Evolutionary conservation across 2,113 vertebrate species (phyloP), one percentile per base, ranked within the genome.

Genomic region (Paracanthobrama guichenoti): DNA sequence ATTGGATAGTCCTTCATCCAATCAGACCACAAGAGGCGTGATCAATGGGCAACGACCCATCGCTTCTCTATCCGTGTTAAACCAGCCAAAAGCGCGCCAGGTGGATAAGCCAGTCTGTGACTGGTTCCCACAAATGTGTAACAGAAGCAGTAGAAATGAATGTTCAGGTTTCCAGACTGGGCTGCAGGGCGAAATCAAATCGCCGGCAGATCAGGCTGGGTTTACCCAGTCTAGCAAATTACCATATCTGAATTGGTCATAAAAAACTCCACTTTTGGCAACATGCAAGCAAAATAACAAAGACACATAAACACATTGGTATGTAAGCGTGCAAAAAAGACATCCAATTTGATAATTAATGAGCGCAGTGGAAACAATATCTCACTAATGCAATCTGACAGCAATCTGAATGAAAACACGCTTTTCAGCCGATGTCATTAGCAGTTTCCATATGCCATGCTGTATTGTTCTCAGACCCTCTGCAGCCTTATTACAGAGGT

Each of bases 401-500:
- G 24, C 18, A 50, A 7, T 81, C 31, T 55, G 66, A 57, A 55
- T 81, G 79, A 81, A 71, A 71, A 81, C 66, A 81, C 57, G 64
- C 26, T 81, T 81, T 71, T 81, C 48, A 1, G 64, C 20, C 3
- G 14, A 71, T 0, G 28, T 55, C 22, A 71, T 71, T 71, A 81
- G 48, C 31, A 57, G 79, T 81, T 71, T 71, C 28, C 79, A 81
- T 71, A 71, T 81, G 79, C 26, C 44, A 71, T 57, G 50, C 28
- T 12, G 60, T 22, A 71, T 81, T 71, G 66, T 57, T 81, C 48
- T 57, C 48, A 53, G 16, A 69, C 64, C 46, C 42, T 64, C 14
- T 73, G 83, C 73, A 31, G 18, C 44, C 44, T 35, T 82, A 46
- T 79, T 66, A 71, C 75, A 79, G 67, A 79, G 66, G 60, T 83